These are phyloP conservation scores for Poeciliopsis presidionis DNA, from an alignment of 2,797 vertebrate genomes.

Conservation along the genomic window DNA sequence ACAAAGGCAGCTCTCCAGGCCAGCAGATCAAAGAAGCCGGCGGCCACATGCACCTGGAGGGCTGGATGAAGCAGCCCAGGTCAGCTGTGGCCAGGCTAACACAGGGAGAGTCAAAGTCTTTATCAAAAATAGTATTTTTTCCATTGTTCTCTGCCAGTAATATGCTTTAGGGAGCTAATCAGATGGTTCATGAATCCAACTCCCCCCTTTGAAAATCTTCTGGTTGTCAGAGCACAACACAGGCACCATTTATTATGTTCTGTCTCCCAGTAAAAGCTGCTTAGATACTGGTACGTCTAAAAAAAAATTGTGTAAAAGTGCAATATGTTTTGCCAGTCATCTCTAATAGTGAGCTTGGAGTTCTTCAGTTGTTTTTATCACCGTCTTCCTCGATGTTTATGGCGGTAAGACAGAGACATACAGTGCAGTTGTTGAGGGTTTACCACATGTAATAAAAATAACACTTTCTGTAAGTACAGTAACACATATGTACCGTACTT, in stretches of 20 bases:
- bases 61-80: conserved; percentile 99
- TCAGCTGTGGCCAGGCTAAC: conserved; percentile 48
- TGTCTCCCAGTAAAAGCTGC: not conserved
- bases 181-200: not conserved
- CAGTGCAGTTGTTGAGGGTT: not conserved
- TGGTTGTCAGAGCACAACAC: not conserved
- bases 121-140: not conserved
- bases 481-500: not conserved
- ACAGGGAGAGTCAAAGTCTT: not conserved
- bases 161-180: not conserved
- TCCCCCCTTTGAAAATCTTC: not conserved
- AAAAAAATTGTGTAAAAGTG: no score
- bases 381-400: no score
- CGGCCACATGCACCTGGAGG: conserved; percentile 90
- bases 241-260: not conserved
- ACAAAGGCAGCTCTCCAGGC: conserved; percentile 89
- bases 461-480: no score
- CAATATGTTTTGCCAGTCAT: no score
- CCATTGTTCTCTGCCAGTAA: not conserved
- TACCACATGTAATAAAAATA: not conserved
- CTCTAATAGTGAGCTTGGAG: no score
- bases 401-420: no score
- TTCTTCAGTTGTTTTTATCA: no score
- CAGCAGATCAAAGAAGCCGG: conserved; percentile 90
- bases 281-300: not conserved